Conservation (phyloP, 2,113 vertebrate species). For the Bombycilla garrulus region DNA sequence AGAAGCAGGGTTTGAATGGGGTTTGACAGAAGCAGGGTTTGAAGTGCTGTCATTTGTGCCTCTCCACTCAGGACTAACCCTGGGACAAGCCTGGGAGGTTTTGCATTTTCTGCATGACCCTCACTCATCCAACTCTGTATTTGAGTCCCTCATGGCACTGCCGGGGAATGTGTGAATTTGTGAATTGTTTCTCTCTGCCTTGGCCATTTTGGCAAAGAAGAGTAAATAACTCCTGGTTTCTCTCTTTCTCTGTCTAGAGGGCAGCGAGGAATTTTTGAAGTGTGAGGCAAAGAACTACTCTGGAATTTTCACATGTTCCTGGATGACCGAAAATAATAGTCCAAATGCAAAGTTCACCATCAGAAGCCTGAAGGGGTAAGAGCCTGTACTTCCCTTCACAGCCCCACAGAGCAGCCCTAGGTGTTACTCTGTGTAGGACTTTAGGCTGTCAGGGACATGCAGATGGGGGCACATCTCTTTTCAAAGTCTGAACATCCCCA, state of each 20-base stretch:
- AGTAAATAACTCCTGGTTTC: background rate
- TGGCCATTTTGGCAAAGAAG: background rate
- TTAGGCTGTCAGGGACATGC: background rate
- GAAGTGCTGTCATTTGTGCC: background rate
- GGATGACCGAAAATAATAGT: conserved; percentile 69
- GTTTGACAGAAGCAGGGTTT: background rate
- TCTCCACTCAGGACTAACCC: background rate
- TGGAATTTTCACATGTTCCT: conserved; percentile 73
- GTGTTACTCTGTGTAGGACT: background rate
- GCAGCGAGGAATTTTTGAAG: conserved; percentile 65
- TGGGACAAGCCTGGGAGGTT: background rate
- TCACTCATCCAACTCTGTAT: background rate
- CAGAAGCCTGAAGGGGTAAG: conserved; percentile 67
- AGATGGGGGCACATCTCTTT: background rate
- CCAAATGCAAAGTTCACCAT: conserved; percentile 63
- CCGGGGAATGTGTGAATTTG: background rate
- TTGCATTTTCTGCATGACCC: background rate
- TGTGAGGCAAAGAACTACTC: conserved; percentile 76
- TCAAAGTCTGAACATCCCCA: background rate
- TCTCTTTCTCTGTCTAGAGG: conserved; percentile 50
- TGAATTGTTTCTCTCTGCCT: background rate
- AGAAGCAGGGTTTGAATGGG: background rate
- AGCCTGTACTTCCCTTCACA: conserved; percentile 23
- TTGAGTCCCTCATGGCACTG: background rate
- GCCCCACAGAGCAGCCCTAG: background rate